Base-by-base conservation (phyloP, 2,113 vertebrate species). In the Apodemus sylvaticus region DNA sequence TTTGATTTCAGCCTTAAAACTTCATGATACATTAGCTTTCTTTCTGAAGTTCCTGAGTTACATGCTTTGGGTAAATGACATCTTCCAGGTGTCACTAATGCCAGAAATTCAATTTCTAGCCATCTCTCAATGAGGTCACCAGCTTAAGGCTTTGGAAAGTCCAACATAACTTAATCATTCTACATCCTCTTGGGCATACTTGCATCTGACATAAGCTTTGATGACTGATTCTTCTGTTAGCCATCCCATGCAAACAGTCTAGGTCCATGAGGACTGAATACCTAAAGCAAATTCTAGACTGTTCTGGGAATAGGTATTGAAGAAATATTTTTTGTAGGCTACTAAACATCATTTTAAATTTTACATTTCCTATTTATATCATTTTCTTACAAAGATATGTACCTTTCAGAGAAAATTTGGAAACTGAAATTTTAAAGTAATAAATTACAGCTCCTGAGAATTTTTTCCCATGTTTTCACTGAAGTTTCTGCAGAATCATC, bases 221-320 rank as follows among this genome's bases (percentile, higher is more conserved):
- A 51, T 83, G 94, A 93, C 34, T 60, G 79, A 76, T n/a, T 73
- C 55, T 74, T 90, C 45, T 91, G 20, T n/a, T 89, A 83, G 62
- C 31, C 36, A n/a, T 86, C n/a, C 94, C 95, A 86, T 70, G 42
- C 42, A 91, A 89, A 92, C 60, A 94, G 45, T 83, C 42, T 66
- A 76, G 42, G 68, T 64, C 74, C 0, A 0, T 85, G 42, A 94
- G 78, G 58, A 31, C 12, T 85, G 73, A 16, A 58, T 53, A 22
- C 66, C 78, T 77, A 78, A 93, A 93, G 86, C 53, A 87, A 86
- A 95, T 90, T 96, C 83, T 58, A 70, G 29, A 55, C 48, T 96
- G 17, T 95, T 70, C 86, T 77, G 48, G 7, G 19, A 60, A 19
- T 96, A 29, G 36, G n/a, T 51, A 7, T 45, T 26, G 5, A 78